Conservation (phyloP, 2,113 vertebrate species). For the Willisornis vidua region DNA sequence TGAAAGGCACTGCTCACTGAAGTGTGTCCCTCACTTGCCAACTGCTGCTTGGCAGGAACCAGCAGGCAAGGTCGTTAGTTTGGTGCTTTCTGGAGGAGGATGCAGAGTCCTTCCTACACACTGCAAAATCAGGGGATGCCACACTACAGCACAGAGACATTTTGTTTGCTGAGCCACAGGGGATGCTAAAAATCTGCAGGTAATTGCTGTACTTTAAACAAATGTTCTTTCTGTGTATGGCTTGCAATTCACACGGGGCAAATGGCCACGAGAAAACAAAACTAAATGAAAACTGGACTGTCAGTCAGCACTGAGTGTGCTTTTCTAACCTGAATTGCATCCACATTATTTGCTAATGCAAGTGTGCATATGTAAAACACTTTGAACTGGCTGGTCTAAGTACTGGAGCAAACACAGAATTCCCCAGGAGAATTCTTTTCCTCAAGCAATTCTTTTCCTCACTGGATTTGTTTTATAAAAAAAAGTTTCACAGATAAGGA, state of each 20-base stretch:
- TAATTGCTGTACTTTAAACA: not conserved
- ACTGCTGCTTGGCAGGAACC: not conserved
- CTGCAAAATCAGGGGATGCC: not conserved
- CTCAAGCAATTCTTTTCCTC: not conserved
- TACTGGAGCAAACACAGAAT: not conserved
- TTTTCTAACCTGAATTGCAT: not conserved
- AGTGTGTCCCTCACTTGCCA: not conserved
- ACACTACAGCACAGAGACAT: not conserved
- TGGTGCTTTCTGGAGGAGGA: slow-evolving; percentile 1
- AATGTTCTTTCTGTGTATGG: not conserved
- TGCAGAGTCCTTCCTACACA: not conserved
- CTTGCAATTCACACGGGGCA: not conserved
- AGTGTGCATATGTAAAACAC: not conserved
- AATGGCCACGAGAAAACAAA: not conserved
- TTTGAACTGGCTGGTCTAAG: not conserved
- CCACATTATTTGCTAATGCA: not conserved
- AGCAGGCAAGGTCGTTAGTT: not conserved
- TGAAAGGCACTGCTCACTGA: not conserved
- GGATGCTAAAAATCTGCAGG: not conserved
- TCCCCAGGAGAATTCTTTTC: not conserved
- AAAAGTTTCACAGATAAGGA: not conserved
- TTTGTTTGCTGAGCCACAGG: not conserved
- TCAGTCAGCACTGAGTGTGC: not conserved
- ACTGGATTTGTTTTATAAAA: not conserved
- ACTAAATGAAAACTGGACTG: not conserved